Percentiles rank a stretch among this genome's conserved stretches.
Evolutionary conservation across 2,888 invertebrate genomes (phyloP).

Genomic region (Cinara cedri): DNA sequence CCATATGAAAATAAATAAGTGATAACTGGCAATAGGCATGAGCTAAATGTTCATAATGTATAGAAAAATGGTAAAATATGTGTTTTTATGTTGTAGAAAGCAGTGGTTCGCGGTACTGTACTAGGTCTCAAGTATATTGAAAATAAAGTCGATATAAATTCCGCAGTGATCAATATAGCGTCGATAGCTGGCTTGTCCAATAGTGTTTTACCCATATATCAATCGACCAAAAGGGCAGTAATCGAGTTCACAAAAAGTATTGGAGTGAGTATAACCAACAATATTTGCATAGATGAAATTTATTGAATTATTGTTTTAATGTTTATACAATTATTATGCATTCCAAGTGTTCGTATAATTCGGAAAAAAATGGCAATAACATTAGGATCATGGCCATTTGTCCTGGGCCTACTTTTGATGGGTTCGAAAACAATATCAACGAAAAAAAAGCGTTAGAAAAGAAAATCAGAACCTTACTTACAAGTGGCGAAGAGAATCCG

Average conservation of each 20-base stretch:
- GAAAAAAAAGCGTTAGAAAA: background rate
- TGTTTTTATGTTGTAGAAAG: slow-evolving; percentile 32
- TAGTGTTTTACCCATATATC: slow-evolving; percentile 34
- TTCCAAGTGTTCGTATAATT: slow-evolving; percentile 17
- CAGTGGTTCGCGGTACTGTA: slow-evolving; percentile 32
- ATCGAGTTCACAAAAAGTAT: slow-evolving; percentile 38
- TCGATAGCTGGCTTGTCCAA: slow-evolving; percentile 34
- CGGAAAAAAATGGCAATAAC: background rate
- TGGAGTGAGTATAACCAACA: slow-evolving; percentile 6
- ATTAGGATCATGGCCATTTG: slow-evolving; percentile 38
- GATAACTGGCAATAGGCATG: too few species aligned
- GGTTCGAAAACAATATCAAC: background rate
- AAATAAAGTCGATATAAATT: slow-evolving; percentile 12
- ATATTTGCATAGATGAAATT: background rate
- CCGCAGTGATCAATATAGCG: slow-evolving; percentile 35
- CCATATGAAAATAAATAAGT: too few species aligned
- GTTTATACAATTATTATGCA: background rate
- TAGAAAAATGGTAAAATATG: too few species aligned
- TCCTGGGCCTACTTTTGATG: slow-evolving; percentile 30
- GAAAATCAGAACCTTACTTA: background rate
- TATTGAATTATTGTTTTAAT: background rate
- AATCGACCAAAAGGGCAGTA: slow-evolving; percentile 48
- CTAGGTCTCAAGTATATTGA: slow-evolving; percentile 38
- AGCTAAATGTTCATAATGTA: too few species aligned
- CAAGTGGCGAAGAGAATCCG: slow-evolving; percentile 2